Conservation (phyloP, 2,888 invertebrate species). For the Lepidocyrtoides sp. region DNA sequence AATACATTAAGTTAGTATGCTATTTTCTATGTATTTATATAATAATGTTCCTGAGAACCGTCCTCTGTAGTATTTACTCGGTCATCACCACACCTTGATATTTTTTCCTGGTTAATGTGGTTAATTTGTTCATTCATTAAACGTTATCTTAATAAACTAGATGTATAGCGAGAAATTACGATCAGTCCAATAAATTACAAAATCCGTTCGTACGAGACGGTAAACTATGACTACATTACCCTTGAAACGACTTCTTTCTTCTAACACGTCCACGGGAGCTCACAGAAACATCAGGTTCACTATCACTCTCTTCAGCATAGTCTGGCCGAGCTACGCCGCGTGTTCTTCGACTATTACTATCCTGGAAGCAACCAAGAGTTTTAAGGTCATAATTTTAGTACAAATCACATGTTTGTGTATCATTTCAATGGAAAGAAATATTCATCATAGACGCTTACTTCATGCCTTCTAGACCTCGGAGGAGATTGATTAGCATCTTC, state of each 20-base stretch:
- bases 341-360: conserved; percentile 86
- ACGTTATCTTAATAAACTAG: conserved; percentile 17
- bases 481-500: conserved; percentile 85
- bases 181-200: conserved; percentile 76
- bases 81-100: neutral
- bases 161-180: conserved; percentile 50
- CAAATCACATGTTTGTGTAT: neutral
- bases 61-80: conserved; percentile 22
- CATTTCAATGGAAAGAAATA: too few species aligned
- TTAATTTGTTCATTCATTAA: too few species aligned
- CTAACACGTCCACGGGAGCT: conserved; percentile 81
- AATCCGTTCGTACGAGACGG: conserved; percentile 31
- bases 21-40: neutral
- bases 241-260: conserved; percentile 76
- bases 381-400: neutral
- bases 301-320: conserved; percentile 87
- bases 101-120: neutral
- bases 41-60: neutral
- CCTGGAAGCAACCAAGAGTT: conserved; percentile 66
- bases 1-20: neutral
- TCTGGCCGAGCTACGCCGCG: conserved; percentile 86
- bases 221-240: conserved; percentile 44
- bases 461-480: conserved; percentile 53
- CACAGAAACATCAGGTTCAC: conserved; percentile 73
- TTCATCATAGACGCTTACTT: conserved; percentile 20